Conservation (phyloP, 1,140 invertebrate genomes). For the Rhopalosiphum padi region DNA sequence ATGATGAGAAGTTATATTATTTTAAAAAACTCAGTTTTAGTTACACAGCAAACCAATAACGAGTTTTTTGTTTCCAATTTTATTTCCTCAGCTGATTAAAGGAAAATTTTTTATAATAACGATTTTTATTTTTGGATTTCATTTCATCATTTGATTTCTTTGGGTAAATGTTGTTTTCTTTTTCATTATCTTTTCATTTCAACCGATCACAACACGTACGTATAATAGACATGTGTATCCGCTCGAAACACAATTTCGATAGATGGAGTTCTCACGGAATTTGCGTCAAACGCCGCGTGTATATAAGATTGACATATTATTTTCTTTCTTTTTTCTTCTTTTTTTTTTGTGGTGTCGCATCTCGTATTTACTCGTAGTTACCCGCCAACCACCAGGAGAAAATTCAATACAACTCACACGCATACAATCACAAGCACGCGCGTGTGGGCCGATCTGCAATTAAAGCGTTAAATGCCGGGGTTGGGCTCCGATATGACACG, state of each 20-base stretch:
- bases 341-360: background rate
- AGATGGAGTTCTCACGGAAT: background rate
- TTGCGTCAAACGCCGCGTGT: background rate
- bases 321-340: background rate
- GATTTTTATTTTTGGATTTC: background rate
- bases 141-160: background rate
- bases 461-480: background rate
- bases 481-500: conserved; percentile 1
- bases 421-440: background rate
- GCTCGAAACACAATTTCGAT: background rate
- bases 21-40: background rate
- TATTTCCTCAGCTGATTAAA: background rate
- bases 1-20: background rate
- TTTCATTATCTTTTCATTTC: background rate
- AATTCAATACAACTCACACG: background rate
- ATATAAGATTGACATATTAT: background rate
- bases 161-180: background rate
- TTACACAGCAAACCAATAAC: background rate
- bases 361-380: background rate
- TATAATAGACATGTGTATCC: background rate
- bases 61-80: background rate
- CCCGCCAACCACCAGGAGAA: background rate
- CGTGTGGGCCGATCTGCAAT: background rate
- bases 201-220: background rate
- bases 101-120: background rate